Percentiles rank a stretch among this genome's conserved stretches.
Evolutionary conservation across 2,888 invertebrate genomes (phyloP).

Genomic region (Unio delphinus): DNA sequence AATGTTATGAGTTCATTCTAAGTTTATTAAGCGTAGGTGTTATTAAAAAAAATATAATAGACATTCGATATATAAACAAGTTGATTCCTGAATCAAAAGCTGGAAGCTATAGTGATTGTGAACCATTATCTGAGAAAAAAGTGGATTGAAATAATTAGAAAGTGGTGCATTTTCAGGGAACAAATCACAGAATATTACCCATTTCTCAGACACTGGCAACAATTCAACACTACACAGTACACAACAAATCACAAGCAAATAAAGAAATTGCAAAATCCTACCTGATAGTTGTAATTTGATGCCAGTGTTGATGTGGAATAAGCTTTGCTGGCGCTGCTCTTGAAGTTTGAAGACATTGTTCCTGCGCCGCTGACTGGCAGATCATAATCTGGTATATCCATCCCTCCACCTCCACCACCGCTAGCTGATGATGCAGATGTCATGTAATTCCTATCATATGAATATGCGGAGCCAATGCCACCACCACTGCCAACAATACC

Average conservation of each 20-base stretch:
- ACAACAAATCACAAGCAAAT: neutral
- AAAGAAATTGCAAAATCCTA: slow-evolving; percentile 5
- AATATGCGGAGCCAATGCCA: slow-evolving; percentile 4
- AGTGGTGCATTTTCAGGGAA: neutral
- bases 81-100: no score
- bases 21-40: no score
- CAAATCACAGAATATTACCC: slow-evolving; percentile 4
- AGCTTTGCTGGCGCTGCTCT: slow-evolving; percentile 20
- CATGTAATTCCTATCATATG: neutral
- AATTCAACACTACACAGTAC: neutral
- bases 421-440: slow-evolving; percentile 6
- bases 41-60: no score
- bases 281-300: slow-evolving; percentile 54
- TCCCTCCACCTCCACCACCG: slow-evolving; percentile 7
- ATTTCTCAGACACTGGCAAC: slow-evolving; percentile 1
- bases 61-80: no score
- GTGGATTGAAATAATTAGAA: no score
- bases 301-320: slow-evolving; percentile 49
- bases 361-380: slow-evolving; percentile 19
- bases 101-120: no score
- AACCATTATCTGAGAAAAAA: no score
- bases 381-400: slow-evolving; percentile 30
- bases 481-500: slow-evolving; percentile 17
- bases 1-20: no score
- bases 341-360: neutral